phyloP scores from a whole-genome alignment of 2,797 vertebrate genomes.

The Artibeus jamaicensis region DNA sequence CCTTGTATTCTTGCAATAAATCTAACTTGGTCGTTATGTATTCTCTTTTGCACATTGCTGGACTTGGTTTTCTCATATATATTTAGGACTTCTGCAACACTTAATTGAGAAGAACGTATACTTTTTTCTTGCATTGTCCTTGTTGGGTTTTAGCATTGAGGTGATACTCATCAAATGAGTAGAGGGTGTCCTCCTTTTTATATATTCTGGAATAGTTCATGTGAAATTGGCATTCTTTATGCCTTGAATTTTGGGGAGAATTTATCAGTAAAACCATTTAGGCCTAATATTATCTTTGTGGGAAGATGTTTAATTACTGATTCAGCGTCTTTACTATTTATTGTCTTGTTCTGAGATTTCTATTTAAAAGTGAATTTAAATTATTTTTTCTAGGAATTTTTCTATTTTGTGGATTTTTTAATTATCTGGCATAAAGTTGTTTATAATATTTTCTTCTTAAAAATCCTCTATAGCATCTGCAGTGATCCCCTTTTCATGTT shows the following conservation, averaged over 20 bases:
- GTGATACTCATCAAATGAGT: background rate
- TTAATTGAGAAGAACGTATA: background rate
- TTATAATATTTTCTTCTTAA: background rate
- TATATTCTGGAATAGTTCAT: background rate
- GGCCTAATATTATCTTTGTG: background rate
- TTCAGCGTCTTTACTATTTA: background rate
- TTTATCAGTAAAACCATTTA: background rate
- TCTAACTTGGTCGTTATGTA: background rate
- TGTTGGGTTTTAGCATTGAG: background rate
- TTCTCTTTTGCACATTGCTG: background rate
- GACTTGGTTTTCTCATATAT: background rate
- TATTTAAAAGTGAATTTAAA: slow-evolving; percentile 17
- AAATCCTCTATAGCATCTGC: background rate
- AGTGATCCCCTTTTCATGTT: background rate
- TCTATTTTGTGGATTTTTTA: slow-evolving; percentile 36
- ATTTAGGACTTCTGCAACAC: background rate
- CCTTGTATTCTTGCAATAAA: slow-evolving; percentile 12
- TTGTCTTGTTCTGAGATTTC: background rate
- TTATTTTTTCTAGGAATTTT: slow-evolving; percentile 12
- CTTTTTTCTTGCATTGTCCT: background rate
- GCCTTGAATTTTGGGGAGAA: background rate
- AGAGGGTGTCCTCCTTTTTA: background rate
- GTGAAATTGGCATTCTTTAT: background rate
- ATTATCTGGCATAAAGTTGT: slow-evolving; percentile 6
- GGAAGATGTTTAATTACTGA: background rate